Evolutionary conservation across 1,140 invertebrate species (phyloP).

Genomic region (Trichonephila clavipes): DNA sequence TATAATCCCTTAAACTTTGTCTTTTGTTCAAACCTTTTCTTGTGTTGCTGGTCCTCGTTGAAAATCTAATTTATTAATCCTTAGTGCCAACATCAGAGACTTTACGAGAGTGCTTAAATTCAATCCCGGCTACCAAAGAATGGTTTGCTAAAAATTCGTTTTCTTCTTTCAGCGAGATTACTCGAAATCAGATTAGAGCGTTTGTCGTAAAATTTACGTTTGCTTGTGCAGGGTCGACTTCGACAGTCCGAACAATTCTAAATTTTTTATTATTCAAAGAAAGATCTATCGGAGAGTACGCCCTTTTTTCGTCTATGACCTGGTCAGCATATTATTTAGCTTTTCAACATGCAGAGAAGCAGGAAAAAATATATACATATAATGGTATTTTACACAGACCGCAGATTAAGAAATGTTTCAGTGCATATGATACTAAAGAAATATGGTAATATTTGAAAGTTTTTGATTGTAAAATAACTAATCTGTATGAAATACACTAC

Average conservation of each 20-base stretch:
- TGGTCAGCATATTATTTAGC: too few relatives aligned
- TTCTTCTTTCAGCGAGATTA: neutral
- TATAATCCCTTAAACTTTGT: too few relatives aligned
- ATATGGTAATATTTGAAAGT: too few relatives aligned
- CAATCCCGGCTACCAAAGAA: neutral
- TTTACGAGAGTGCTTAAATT: constrained; percentile 22
- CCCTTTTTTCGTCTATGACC: too few relatives aligned
- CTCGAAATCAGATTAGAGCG: neutral
- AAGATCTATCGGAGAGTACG: neutral
- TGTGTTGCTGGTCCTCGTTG: neutral
- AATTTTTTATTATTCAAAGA: neutral
- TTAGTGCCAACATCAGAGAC: neutral
- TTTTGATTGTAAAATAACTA: too few relatives aligned
- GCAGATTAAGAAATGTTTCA: too few relatives aligned
- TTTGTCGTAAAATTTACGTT: constrained; percentile 21
- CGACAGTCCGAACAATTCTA: neutral
- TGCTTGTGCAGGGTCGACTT: neutral
- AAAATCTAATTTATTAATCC: neutral
- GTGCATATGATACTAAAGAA: too few relatives aligned
- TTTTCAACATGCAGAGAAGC: too few relatives aligned
- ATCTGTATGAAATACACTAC: too few relatives aligned
- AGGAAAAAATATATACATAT: too few relatives aligned
- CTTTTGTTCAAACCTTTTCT: neutral
- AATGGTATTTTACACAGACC: too few relatives aligned
- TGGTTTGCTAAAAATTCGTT: neutral